Evolutionary conservation across 2,797 vertebrate species (phyloP).

Genomic region (Gallinago solitaria): DNA sequence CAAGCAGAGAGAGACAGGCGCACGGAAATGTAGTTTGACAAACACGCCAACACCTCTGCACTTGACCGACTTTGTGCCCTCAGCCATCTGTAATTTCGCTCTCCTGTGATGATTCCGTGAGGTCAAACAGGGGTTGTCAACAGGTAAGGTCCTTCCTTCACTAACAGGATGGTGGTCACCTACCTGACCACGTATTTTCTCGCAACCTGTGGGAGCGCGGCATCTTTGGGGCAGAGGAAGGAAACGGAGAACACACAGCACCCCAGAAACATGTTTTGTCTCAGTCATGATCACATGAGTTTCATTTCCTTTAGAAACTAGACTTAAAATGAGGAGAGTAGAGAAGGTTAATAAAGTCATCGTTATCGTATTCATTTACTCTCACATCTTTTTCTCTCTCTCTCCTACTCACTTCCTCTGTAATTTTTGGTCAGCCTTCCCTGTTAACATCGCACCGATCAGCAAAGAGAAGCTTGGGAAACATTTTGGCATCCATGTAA

Average conservation of each 20-base stretch:
- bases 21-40: not conserved
- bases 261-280: not conserved
- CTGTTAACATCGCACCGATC: not conserved
- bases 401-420: not conserved
- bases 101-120: not conserved
- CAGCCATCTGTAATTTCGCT: not conserved
- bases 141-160: not conserved
- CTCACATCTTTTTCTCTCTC: not conserved
- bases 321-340: not conserved
- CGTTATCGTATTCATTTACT: not conserved
- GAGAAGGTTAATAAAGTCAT: not conserved
- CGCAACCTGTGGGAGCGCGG: not conserved
- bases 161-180: not conserved
- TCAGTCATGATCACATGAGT: not conserved
- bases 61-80: not conserved
- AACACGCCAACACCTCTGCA: not conserved
- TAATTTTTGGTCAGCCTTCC: not conserved
- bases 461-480: not conserved
- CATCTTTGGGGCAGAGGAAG: not conserved
- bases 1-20: not conserved
- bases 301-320: slow-evolving; percentile 50
- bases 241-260: not conserved
- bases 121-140: not conserved
- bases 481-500: not conserved
- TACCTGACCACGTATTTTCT: not conserved